Evolutionary conservation across 2,888 invertebrate genomes (phyloP).

Genomic region (Habroteleia sp.): DNA sequence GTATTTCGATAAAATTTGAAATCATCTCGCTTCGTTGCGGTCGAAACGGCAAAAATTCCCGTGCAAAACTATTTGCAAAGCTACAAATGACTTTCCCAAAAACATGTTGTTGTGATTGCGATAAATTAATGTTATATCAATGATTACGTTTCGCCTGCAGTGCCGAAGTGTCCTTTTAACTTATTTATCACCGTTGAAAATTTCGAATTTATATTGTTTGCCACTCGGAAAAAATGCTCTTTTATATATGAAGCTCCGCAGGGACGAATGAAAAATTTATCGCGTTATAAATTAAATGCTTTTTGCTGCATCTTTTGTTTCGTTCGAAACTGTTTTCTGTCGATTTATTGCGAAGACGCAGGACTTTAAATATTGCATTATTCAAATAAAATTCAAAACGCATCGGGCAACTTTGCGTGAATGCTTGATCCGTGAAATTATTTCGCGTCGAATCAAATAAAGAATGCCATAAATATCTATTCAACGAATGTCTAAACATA

Average conservation of each 20-base stretch:
- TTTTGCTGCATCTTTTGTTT: slow-evolving; percentile 54
- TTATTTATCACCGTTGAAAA: slow-evolving; percentile 34
- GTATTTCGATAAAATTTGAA: no score
- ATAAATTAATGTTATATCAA: slow-evolving; percentile 1
- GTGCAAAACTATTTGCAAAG: no score
- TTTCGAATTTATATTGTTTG: slow-evolving; percentile 31
- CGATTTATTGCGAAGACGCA: slow-evolving; percentile 54
- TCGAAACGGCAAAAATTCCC: no score
- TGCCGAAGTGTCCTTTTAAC: neutral
- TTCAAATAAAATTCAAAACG: slow-evolving; percentile 34
- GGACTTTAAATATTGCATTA: slow-evolving; percentile 24
- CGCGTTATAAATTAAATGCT: slow-evolving; percentile 53
- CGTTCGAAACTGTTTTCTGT: slow-evolving; percentile 46
- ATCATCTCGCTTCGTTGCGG: no score
- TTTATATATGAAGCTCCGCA: slow-evolving; percentile 29
- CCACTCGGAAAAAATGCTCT: slow-evolving; percentile 24
- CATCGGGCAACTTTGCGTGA: neutral
- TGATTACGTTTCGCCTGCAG: slow-evolving; percentile 10
- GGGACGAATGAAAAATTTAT: slow-evolving; percentile 56
- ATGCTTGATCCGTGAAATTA: neutral
- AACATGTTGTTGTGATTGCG: no score
- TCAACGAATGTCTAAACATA: slow-evolving; percentile 10
- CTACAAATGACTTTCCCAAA: no score
- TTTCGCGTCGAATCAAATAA: slow-evolving; percentile 2
- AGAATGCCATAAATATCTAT: neutral